Evolutionary conservation across 2,797 vertebrate species (phyloP).

Genomic region (Darevskia nairensis): DNA sequence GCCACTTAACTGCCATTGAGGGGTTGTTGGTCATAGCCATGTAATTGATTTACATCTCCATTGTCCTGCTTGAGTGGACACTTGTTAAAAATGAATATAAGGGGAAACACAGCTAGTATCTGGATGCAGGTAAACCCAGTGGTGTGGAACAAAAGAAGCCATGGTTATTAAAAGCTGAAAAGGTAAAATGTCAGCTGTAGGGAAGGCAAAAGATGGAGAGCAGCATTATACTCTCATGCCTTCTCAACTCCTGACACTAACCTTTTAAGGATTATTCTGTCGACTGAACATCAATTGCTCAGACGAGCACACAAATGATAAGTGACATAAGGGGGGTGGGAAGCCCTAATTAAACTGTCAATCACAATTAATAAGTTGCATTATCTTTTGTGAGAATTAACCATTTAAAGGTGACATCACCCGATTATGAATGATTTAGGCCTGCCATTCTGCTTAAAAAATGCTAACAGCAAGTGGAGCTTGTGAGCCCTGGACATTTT

Average conservation of each 20-base stretch:
- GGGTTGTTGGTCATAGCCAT: constrained; percentile 20
- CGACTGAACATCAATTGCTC: neutral
- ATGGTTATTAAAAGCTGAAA: neutral
- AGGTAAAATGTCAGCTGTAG: neutral
- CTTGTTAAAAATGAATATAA: constrained; percentile 23
- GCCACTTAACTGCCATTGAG: constrained; percentile 27
- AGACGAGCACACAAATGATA: constrained; percentile 27
- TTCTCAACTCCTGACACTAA: neutral
- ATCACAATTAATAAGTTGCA: constrained; percentile 32
- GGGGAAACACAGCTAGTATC: neutral
- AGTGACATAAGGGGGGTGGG: neutral
- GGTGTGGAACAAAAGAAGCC: neutral
- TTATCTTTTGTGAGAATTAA: constrained; percentile 29
- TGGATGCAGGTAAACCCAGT: neutral
- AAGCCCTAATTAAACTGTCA: constrained; percentile 36
- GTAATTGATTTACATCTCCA: constrained; percentile 32
- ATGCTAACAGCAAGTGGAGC: neutral
- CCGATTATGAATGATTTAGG: constrained; percentile 16
- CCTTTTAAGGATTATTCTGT: constrained; percentile 21
- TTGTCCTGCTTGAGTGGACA: constrained; percentile 18
- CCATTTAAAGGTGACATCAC: constrained; percentile 21
- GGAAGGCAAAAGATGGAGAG: neutral
- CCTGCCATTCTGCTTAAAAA: constrained; percentile 4
- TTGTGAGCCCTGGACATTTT: neutral
- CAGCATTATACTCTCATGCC: neutral